Conservation (phyloP, 2,888 invertebrate species). For the Nephrotoma guestfalica region DNA sequence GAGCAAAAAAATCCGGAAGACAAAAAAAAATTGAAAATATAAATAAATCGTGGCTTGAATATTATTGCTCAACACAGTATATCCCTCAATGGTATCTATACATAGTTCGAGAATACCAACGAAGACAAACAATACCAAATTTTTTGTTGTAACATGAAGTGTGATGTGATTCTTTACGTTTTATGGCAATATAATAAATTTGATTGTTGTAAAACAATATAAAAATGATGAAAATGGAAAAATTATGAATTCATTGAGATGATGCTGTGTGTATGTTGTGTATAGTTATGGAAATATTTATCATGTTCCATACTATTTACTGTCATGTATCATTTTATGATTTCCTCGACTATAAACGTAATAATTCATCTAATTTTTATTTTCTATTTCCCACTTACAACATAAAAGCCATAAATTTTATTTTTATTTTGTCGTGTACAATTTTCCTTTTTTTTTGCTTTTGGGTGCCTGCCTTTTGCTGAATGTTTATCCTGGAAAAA, state of each 20-base stretch:
- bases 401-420: not conserved
- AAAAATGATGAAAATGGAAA: not conserved
- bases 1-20: not conserved
- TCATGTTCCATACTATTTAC: not conserved
- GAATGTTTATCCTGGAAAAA: not conserved
- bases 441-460: not conserved
- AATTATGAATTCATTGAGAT: not conserved
- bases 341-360: not conserved
- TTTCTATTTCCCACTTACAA: not conserved
- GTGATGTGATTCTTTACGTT: not conserved
- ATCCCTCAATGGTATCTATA: not conserved
- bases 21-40: not conserved
- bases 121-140: not conserved
- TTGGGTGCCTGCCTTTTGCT: not conserved
- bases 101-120: not conserved
- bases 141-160: not conserved
- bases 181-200: not conserved
- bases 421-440: not conserved
- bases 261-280: not conserved
- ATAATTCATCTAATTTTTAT: not conserved
- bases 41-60: not conserved
- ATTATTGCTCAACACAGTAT: not conserved
- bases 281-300: not conserved
- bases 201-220: not conserved
- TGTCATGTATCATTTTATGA: not conserved